Evolutionary conservation across 2,797 vertebrate genomes (phyloP), one percentile per base, ranked within the genome.

Genomic region (Thamnophis elegans): DNA sequence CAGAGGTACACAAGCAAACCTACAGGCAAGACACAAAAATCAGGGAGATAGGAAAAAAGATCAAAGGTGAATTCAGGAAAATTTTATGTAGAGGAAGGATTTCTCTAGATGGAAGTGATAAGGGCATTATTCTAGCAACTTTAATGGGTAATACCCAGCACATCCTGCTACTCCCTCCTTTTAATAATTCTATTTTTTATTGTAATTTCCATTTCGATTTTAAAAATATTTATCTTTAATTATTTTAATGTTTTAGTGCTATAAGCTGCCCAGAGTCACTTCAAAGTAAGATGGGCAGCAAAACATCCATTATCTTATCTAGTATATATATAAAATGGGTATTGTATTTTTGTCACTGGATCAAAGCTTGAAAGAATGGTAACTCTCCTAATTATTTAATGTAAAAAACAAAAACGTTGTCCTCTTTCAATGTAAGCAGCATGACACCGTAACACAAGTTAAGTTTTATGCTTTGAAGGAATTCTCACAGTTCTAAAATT

Each of bases 371-470:
- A 36, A 26, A 22, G 56, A 92, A 73, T n/a, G 65, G 65, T 28
- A 54, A 13, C 20, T 86, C 47, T 59, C 36, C 26, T 87, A 28
- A 68, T 58, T 22, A 25, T 86, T 90, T 90, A 93, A 93, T 53
- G 42, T n/a, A 26, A 28, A 88, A 86, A 86, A 93, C 22, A 88
- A 93, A 93, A 90, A 93, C 20, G 65, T 4, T 90, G 91, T 60
- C 54, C 32, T 60, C 87, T 93, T 90, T 92, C 85, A 47, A 26
- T 88, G 32, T 90, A 90, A 65, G 87, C 18, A 85, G 36, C 51
- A 51, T 65, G 56, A 82, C 54, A 88, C 42, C 14, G 1, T 53
- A 68, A 85, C 13, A 53, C 26, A 9, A 3, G 32, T 78, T 88
- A 90, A 73, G 20, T 36, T 93, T 89, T 89, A 89, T 89, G 54